Conservation (phyloP, 2,113 vertebrate species). For the Vicugna pacos region DNA sequence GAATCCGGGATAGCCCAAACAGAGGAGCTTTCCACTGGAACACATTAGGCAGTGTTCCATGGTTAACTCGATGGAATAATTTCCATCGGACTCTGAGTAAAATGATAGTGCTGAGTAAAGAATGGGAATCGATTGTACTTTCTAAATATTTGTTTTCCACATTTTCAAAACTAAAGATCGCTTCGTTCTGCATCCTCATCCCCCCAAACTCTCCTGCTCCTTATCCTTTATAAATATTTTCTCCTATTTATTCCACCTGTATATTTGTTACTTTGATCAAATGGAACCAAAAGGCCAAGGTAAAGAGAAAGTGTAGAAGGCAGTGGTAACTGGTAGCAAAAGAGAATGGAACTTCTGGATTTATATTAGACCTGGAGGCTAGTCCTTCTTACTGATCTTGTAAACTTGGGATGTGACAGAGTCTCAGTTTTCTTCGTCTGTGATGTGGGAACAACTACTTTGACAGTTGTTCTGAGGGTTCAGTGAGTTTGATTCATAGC, state of each 20-base stretch:
- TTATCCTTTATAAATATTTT: background rate
- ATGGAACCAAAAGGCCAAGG: constrained; percentile 30
- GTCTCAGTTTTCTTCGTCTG: constrained; percentile 16
- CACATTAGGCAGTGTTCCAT: constrained; percentile 15
- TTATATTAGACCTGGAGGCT: background rate
- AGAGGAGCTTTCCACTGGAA: constrained; percentile 53
- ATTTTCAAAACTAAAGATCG: constrained; percentile 50
- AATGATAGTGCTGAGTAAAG: background rate
- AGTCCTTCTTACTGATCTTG: background rate
- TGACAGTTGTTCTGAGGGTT: background rate
- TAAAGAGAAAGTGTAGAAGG: background rate
- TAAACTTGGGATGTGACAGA: background rate
- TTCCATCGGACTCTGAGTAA: background rate
- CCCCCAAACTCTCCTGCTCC: background rate
- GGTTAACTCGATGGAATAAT: constrained; percentile 38
- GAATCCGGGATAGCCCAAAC: constrained; percentile 64
- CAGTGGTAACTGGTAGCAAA: background rate
- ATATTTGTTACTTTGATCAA: background rate
- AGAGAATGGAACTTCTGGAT: background rate
- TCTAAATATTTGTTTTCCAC: constrained; percentile 66
- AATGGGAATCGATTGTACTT: background rate
- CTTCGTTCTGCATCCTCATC: background rate
- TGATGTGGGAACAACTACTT: background rate
- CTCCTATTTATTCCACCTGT: background rate
- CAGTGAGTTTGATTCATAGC: background rate